These are phyloP conservation scores for Aproaerema taeniolella DNA, from an alignment of 2,888 invertebrate genomes.

Conservation along the genomic window DNA sequence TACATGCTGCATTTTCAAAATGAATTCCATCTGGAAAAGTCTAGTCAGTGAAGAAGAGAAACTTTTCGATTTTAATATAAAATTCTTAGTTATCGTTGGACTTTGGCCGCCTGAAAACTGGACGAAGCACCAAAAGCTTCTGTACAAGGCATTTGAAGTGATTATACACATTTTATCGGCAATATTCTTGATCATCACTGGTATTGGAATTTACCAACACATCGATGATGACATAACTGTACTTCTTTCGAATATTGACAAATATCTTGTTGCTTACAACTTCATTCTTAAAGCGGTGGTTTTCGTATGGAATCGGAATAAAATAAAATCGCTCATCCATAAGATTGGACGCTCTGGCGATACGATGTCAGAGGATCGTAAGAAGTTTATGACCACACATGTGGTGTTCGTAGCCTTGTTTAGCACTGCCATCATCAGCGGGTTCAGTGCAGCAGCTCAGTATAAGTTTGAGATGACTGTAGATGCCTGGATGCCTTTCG, in stretches of 20 bases:
- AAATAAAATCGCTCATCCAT: slow-evolving; percentile 35
- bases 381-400: slow-evolving; percentile 38
- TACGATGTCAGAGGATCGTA: slow-evolving; percentile 32
- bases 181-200: slow-evolving; percentile 33
- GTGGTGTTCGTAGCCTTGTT: slow-evolving; percentile 32
- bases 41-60: no score
- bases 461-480: slow-evolving; percentile 44
- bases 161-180: slow-evolving; percentile 33
- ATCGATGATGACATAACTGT: slow-evolving; percentile 31
- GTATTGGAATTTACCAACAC: slow-evolving; percentile 39
- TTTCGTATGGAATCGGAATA: slow-evolving; percentile 37
- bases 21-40: no score
- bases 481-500: slow-evolving; percentile 60
- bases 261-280: slow-evolving; percentile 43
- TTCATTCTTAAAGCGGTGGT: slow-evolving; percentile 43
- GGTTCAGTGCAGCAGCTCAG: slow-evolving; percentile 36
- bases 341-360: slow-evolving; percentile 51
- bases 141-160: slow-evolving; percentile 43
- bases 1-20: no score
- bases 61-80: slow-evolving; percentile 50
- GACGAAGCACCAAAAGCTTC: slow-evolving; percentile 21
- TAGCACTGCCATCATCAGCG: slow-evolving; percentile 26
- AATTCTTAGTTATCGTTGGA: slow-evolving; percentile 46
- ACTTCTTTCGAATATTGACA: slow-evolving; percentile 47
- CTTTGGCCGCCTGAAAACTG: slow-evolving; percentile 47